Base-by-base conservation (phyloP, 2,888 invertebrate genomes). In the Aphodius granarius region DNA sequence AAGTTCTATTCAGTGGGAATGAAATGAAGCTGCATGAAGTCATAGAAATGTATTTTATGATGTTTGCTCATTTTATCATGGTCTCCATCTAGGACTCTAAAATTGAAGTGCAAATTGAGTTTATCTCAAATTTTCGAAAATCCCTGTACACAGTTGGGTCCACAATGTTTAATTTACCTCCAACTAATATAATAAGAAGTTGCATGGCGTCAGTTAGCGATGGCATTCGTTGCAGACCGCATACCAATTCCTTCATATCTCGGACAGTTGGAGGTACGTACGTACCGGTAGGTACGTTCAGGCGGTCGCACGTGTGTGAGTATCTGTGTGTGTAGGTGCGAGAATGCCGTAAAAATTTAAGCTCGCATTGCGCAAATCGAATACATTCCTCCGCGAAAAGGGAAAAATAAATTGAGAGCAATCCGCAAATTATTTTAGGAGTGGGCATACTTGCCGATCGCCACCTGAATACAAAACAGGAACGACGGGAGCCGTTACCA, bases 391-490 rank as follows among this genome's bases (percentile, higher is more conserved):
- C 77, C 78, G 75, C 77, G 76, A 77, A 82, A 80, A 81, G 79
- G 80, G 80, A 83, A 81, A 82, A 81, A 81, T 81, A 83, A 81
- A 81, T 82, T 78, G 76, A 76, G 72, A 84, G 80, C 82, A 83
- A 83, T 82, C 83, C 83, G 82, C 83, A 82, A 83, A 83, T 83
- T 83, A 83, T 83, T 83, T 83, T 83, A 82, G 82, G 81, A 81
- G 82, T 80, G 80, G 81, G 82, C 81, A 81, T 81, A 81, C 81
- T 78, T 76, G 77, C 73, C 78, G 76, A 75, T 78, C 79, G 81
- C 79, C 73, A 71, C 66, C 70, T 72, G 82, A 81, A 83, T 83
- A 81, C 81, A 78, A 82, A 82, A 74, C 81, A 81, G 81, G 80
- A 43, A 43, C 43, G 13, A 43, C 43, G 43, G 13, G 2, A 6